A percentile compares a stretch with the other conserved stretches of the same genome.
Conservation (phyloP, 1,140 invertebrate genomes). For the Branchinecta lindahli region DNA sequence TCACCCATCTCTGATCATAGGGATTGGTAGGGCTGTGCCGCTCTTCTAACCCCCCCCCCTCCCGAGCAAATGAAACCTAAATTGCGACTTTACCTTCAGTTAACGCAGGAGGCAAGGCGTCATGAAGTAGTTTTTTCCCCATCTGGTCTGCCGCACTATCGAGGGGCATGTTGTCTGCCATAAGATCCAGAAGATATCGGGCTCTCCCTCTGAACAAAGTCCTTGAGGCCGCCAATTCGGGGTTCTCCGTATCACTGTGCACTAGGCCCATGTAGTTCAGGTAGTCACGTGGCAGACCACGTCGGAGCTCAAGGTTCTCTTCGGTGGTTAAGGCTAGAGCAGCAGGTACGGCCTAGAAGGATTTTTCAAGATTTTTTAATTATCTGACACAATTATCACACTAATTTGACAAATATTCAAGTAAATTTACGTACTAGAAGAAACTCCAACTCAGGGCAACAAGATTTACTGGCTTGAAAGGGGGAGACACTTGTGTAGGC, state of each 20-base stretch:
- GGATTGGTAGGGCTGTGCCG: no score
- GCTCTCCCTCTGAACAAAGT: slow-evolving; percentile 41
- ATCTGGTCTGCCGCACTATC: slow-evolving; percentile 72
- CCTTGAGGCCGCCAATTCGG: slow-evolving; percentile 32
- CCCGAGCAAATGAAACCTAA: no score
- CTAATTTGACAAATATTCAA: no score
- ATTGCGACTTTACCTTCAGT: slow-evolving; percentile 32
- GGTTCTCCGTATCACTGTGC: slow-evolving; percentile 34
- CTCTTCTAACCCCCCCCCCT: no score
- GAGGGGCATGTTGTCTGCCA: slow-evolving; percentile 49
- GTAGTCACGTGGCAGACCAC: slow-evolving; percentile 64
- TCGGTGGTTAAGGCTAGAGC: slow-evolving; percentile 55
- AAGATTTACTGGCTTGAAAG: no score
- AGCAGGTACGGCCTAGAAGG: slow-evolving; percentile 45
- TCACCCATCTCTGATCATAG: no score
- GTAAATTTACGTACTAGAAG: no score
- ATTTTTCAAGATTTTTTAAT: slow-evolving; percentile 11
- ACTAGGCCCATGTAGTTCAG: slow-evolving; percentile 52
- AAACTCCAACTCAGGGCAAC: no score
- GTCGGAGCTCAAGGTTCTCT: slow-evolving; percentile 51
- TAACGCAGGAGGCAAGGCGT: slow-evolving; percentile 68
- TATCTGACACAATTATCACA: no score
- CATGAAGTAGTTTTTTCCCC: slow-evolving; percentile 62
- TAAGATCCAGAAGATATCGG: slow-evolving; percentile 42
- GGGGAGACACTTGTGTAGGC: no score